A percentile compares a stretch with the other conserved stretches of the same genome.
Evolutionary conservation across 1,140 invertebrate genomes (phyloP).

Genomic region (Diabrotica virgifera): DNA sequence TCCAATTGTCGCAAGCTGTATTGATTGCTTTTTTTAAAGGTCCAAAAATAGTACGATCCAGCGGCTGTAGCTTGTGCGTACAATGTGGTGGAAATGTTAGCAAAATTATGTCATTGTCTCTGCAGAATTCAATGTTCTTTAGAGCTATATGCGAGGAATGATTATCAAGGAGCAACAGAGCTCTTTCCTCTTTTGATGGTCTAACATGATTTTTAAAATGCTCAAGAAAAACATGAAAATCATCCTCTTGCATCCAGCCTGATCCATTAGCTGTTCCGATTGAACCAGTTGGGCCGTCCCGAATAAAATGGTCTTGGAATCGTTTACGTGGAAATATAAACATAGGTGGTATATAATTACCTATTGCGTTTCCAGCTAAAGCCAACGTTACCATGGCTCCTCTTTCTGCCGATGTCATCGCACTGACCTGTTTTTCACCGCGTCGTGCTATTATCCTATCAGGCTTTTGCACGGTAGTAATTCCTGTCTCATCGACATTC

Average conservation of each 20-base stretch:
- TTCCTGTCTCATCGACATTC: constrained; percentile 51
- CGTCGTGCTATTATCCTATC: constrained; percentile 38
- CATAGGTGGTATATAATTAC: no score
- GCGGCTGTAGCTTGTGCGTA: constrained; percentile 42
- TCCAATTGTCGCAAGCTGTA: constrained; percentile 47
- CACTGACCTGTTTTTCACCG: constrained; percentile 49
- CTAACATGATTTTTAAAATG: no score
- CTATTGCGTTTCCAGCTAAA: no score
- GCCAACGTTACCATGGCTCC: constrained; percentile 44
- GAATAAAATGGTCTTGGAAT: no score
- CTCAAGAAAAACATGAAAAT: no score
- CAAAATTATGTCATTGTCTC: constrained; percentile 41
- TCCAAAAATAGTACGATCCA: constrained; percentile 47
- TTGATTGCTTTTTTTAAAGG: constrained; percentile 48
- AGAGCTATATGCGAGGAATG: constrained; percentile 32
- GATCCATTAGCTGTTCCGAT: no score
- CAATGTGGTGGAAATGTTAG: constrained; percentile 46
- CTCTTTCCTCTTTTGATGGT: no score
- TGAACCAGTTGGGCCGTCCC: no score
- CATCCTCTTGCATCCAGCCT: no score
- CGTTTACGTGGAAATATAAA: no score
- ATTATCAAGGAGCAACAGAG: constrained; percentile 32
- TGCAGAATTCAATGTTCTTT: constrained; percentile 34
- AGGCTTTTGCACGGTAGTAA: constrained; percentile 50
- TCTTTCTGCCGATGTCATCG: constrained; percentile 48